Conservation (phyloP, 2,888 invertebrate genomes). For the Apodemia mormo region DNA sequence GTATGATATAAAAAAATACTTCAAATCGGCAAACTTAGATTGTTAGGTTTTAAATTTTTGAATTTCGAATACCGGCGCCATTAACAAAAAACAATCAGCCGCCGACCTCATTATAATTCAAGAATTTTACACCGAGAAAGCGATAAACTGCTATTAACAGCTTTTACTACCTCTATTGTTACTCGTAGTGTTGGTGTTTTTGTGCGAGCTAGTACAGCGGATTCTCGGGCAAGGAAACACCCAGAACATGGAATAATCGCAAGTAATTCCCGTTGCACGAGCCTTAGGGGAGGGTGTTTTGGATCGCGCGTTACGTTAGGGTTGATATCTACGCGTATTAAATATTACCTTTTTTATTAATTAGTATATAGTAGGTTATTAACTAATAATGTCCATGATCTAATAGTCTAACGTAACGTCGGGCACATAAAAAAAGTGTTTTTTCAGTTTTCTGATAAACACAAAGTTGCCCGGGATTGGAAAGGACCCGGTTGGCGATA, state of each 20-base stretch:
- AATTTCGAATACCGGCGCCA: slow-evolving; percentile 29
- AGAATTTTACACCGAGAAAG: slow-evolving; percentile 39
- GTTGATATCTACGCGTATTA: slow-evolving; percentile 22
- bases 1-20: too few relatives aligned
- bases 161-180: slow-evolving; percentile 31
- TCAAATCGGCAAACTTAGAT: background rate
- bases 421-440: too few relatives aligned
- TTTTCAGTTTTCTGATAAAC: too few relatives aligned
- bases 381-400: too few relatives aligned
- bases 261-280: slow-evolving; percentile 42
- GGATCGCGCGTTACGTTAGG: slow-evolving; percentile 28
- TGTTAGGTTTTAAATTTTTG: slow-evolving; percentile 20
- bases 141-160: slow-evolving; percentile 36
- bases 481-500: too few relatives aligned
- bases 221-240: slow-evolving; percentile 47
- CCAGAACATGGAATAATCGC: slow-evolving; percentile 47
- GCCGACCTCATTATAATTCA: slow-evolving; percentile 34
- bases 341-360: too few relatives aligned
- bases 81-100: slow-evolving; percentile 33
- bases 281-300: slow-evolving; percentile 30
- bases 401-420: too few relatives aligned
- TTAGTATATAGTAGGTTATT: too few relatives aligned
- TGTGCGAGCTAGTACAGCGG: slow-evolving; percentile 42
- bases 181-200: slow-evolving; percentile 33
- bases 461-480: too few relatives aligned